These are phyloP conservation scores for Pteronotus mesoamericanus DNA, from an alignment of 2,797 vertebrate genomes.

Conservation along the genomic window DNA sequence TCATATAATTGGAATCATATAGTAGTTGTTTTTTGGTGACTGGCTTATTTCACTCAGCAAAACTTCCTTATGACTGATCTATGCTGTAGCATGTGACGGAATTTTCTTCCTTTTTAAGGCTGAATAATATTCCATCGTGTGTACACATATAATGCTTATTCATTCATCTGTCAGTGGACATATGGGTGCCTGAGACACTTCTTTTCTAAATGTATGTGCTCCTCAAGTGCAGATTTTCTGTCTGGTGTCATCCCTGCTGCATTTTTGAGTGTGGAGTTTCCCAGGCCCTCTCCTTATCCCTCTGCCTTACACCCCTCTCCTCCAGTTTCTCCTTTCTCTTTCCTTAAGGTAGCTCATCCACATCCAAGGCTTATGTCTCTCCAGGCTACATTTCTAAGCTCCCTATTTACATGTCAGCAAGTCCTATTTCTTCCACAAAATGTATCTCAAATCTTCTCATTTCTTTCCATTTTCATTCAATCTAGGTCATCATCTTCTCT, in stretches of 20 bases:
- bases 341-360: neutral
- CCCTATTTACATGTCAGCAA: neutral
- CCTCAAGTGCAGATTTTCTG: neutral
- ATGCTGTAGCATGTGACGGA: neutral
- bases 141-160: too few species aligned
- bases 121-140: neutral
- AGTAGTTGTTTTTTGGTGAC: neutral
- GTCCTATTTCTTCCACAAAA: neutral
- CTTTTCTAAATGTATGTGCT: neutral
- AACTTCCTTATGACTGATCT: neutral
- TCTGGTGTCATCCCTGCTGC: neutral
- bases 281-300: neutral
- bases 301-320: too few species aligned
- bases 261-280: neutral
- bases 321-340: neutral
- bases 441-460: neutral
- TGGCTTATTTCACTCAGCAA: neutral
- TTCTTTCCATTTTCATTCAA: neutral
- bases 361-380: neutral
- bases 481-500: neutral
- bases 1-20: neutral
- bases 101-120: neutral
- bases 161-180: neutral
- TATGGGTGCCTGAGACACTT: neutral
- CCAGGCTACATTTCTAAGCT: neutral